Base-by-base conservation (phyloP, 2,797 vertebrate genomes). In the Acanthis flammea region DNA sequence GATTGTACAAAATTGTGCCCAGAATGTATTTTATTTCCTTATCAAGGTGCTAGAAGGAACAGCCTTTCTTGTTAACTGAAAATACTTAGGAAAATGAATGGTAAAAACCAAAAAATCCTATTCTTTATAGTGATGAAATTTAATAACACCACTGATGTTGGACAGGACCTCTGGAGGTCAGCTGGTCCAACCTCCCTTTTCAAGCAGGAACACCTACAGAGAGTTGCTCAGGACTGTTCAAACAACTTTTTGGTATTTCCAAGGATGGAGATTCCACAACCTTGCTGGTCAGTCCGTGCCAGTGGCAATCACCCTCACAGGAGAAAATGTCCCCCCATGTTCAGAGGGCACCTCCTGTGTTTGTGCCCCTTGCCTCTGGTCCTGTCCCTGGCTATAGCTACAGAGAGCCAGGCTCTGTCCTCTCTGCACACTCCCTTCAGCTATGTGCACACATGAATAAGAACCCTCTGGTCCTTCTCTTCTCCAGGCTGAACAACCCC, bases 81-180 rank as follows among this genome's bases (percentile, higher is more conserved):
- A 82, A 62, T 22, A 2, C 5, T 51, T 60, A 62, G 51, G 23
- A 70, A 50, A 86, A 87, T 28, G 0, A 72, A 28, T 17, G 2
- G 3, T 14, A 1, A 3, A 55, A 57, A 4, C 11, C 6, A 58
- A 37, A 48, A 4, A 1, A 11, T 39, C 13, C 1, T 39, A 0
- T 31, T 65, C 6, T 65, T 68, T 61, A 45, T 10, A 47, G 15
- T 8, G 22, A 68, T 31, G 4, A 67, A 62, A 44, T 41, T 67
- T 9, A 9, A 19, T 12, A 30, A 3, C 16, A 28, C 5, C 27
- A 22, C 12, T 30, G 15, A 9, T 9, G 1, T 12, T 28, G 14
- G 12, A 53, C 21, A 17, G 10, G 5, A 85, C 28, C 14, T 75
- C 42, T 89, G 35, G 22, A 78, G 2, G 3, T 44, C 44, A 54